Conservation (phyloP, 2,797 vertebrate species). For the Trachurus trachurus region DNA sequence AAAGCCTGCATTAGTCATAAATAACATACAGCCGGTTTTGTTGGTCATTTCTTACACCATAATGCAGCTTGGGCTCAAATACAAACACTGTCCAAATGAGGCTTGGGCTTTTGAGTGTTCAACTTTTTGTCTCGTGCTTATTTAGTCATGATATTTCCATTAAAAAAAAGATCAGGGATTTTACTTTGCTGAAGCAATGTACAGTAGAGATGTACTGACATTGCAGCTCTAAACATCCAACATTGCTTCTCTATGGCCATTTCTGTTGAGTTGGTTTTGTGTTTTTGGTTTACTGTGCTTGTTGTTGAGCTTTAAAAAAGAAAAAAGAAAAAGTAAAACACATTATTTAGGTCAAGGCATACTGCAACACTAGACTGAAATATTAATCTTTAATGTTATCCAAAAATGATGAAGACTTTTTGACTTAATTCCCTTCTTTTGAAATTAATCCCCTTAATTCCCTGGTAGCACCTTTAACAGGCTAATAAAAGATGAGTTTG, state of each 20-base stretch:
- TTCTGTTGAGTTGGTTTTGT: not conserved
- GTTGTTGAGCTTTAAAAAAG: not conserved
- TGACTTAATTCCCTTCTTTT: too few species aligned
- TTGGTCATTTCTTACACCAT: conserved; percentile 2
- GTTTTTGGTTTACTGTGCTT: not conserved
- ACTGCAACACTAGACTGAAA: not conserved
- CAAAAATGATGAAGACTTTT: not conserved
- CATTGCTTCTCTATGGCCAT: not conserved
- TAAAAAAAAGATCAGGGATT: not conserved
- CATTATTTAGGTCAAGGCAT: not conserved
- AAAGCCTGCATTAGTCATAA: conserved; percentile 24
- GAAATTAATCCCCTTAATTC: not conserved
- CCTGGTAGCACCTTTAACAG: not conserved
- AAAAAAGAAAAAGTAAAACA: not conserved
- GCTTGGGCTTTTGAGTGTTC: not conserved
- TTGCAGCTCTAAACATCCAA: too few species aligned
- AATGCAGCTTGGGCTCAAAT: not conserved
- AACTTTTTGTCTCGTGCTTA: not conserved
- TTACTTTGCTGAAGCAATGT: not conserved
- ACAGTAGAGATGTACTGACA: too few species aligned
- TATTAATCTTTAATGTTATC: not conserved
- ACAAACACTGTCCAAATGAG: not conserved
- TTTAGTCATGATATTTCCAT: not conserved
- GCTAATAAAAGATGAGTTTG: not conserved
- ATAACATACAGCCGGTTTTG: conserved; percentile 6